Evolutionary conservation across 2,888 invertebrate species (phyloP), one percentile per base, ranked within the genome.

Genomic region (Drosophila ustulata): DNA sequence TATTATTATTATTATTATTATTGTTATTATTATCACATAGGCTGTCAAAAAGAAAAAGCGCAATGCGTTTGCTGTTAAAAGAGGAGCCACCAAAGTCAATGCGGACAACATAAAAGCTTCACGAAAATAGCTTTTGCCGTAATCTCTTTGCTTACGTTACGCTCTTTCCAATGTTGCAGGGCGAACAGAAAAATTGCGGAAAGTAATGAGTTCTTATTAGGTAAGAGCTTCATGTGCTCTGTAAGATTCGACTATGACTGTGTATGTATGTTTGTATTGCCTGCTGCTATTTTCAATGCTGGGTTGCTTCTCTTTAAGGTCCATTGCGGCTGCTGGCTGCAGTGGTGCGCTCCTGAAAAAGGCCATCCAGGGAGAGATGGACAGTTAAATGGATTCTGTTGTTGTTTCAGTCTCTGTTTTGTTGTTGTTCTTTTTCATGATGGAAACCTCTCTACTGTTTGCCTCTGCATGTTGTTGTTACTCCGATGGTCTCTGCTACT

Each of bases 311-410:
- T 85, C 80, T 82, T 84, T 50, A 25, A 46, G 47, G 71, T 53
- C 62, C 66, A 47, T 66, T 49, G 53, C 71, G 66, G 71, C 79
- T 71, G 52, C 58, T 47, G 56, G 45, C 53, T 47, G 47, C 59
- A 61, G 46, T 47, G 43, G 55, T 64, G 43, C 67, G 55, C 83
- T 71, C 64, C 46, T 62, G 34, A 53, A 79, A 70, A 59, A 66
- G 61, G 45, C 63, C 62, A 62, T 67, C 71, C 51, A 63, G 66
- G 68, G 83, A 83, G 82, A 85, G 86, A 80, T 86, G 82, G 86
- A 80, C 82, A 76, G 74, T 77, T 82, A 78, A 78, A 80, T 74
- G 78, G 71, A 66, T 64, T 56, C 58, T 49, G 50, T 39, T 69
- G 49, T 25, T 49, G 49, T 32, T 58, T 37, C 8, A 32, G 8